Evolutionary conservation across 2,888 invertebrate species (phyloP).

Genomic region (Amorpha juglandis): DNA sequence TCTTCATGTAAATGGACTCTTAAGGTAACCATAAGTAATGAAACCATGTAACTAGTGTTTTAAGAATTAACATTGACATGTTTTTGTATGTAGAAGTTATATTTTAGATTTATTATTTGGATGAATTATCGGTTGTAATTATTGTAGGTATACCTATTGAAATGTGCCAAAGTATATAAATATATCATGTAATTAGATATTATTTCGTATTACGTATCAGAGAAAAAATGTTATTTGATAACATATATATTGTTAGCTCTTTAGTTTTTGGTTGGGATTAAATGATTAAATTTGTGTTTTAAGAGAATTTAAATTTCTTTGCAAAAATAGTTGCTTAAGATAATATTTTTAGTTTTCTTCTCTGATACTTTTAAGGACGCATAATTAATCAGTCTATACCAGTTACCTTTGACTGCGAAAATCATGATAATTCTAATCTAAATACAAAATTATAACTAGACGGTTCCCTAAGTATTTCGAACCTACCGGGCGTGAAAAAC

Average conservation of each 20-base stretch:
- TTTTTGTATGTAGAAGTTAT: slow-evolving; percentile 49
- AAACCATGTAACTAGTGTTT: slow-evolving; percentile 34
- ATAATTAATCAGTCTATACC: no score
- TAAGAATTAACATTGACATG: slow-evolving; percentile 37
- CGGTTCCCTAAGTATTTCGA: no score
- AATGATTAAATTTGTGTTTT: background rate
- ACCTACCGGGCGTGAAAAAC: no score
- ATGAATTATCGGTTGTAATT: slow-evolving; percentile 42
- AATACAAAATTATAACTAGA: no score
- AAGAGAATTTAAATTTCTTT: background rate
- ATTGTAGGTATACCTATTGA: slow-evolving; percentile 35
- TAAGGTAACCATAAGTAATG: slow-evolving; percentile 35
- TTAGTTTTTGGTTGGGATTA: background rate
- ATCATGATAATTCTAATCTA: background rate
- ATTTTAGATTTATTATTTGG: slow-evolving; percentile 39
- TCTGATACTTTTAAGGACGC: background rate
- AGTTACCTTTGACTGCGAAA: no score
- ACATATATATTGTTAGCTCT: slow-evolving; percentile 29
- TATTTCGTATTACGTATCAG: slow-evolving; percentile 43
- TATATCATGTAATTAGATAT: slow-evolving; percentile 37
- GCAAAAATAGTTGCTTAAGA: background rate
- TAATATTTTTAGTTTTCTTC: background rate
- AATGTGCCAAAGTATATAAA: slow-evolving; percentile 47
- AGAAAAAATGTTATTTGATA: slow-evolving; percentile 40
- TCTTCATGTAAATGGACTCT: slow-evolving; percentile 16